Conservation (phyloP, 2,797 vertebrate species). For the Darevskia mixta region DNA sequence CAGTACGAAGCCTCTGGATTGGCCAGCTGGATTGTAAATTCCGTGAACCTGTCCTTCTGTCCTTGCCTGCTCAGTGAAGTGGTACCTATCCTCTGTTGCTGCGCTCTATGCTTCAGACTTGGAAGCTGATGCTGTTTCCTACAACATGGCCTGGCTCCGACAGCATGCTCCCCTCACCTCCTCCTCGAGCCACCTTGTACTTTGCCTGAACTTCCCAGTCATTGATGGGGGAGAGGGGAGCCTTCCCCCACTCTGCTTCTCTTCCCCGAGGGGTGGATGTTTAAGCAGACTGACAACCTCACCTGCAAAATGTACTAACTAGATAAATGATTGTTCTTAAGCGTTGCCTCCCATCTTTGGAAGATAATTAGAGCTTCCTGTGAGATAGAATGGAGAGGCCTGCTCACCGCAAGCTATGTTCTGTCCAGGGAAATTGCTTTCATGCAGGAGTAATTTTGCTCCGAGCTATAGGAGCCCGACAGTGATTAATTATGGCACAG, state of each 20-base stretch:
- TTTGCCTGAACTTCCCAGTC: constrained; percentile 29
- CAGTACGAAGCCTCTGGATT: background rate
- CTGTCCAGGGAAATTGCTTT: constrained; percentile 43
- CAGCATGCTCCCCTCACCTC: background rate
- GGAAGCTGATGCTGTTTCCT: background rate
- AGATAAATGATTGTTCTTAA: constrained; percentile 44
- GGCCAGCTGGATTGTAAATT: background rate
- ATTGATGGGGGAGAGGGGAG: background rate
- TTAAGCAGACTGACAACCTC: constrained; percentile 39
- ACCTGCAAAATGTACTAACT: constrained; percentile 36
- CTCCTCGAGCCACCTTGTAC: background rate
- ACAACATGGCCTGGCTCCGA: background rate
- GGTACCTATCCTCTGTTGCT: background rate
- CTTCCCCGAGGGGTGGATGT: constrained; percentile 17
- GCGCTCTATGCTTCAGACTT: background rate
- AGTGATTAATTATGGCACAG: constrained; percentile 31
- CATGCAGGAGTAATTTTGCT: constrained; percentile 48
- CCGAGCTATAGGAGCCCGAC: constrained; percentile 17
- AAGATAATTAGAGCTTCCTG: constrained; percentile 41
- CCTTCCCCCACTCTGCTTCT: background rate
- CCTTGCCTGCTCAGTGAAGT: background rate
- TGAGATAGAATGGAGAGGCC: constrained; percentile 17
- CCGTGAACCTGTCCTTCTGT: no score
- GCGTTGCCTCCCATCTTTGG: constrained; percentile 43
- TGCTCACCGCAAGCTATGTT: constrained; percentile 38